Conservation (phyloP, 2,113 vertebrate genomes). For the Corythoichthys haematopterus region DNA sequence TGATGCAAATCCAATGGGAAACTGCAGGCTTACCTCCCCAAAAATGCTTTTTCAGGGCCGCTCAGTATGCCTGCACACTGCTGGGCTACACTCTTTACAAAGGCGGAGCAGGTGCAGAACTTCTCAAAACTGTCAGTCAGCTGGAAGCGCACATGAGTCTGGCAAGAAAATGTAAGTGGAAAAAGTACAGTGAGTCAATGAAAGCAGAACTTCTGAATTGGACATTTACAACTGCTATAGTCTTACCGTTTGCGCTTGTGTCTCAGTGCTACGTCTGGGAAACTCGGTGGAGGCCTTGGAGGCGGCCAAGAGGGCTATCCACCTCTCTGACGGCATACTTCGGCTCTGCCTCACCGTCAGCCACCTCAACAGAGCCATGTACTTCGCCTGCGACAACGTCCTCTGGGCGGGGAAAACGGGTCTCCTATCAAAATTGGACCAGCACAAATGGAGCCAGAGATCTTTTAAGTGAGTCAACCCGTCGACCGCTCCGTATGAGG, state of each 20-base stretch:
- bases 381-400: slow-evolving; percentile 90
- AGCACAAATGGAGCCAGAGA: slow-evolving; percentile 87
- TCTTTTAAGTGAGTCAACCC: slow-evolving; percentile 78
- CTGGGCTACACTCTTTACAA: slow-evolving; percentile 77
- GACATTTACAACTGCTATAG: not conserved
- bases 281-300: slow-evolving; percentile 85
- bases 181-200: not conserved
- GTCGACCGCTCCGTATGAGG: no score
- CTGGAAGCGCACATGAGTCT: slow-evolving; percentile 87
- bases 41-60: slow-evolving; percentile 69
- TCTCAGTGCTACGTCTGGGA: slow-evolving; percentile 85
- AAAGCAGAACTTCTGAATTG: not conserved
- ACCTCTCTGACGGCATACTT: slow-evolving; percentile 85
- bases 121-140: slow-evolving; percentile 70
- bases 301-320: slow-evolving; percentile 82
- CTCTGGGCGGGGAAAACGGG: slow-evolving; percentile 84
- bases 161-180: slow-evolving; percentile 81
- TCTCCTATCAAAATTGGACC: slow-evolving; percentile 74
- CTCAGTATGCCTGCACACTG: slow-evolving; percentile 84
- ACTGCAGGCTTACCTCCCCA: no score
- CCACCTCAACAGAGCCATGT: slow-evolving; percentile 89
- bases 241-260: not conserved
- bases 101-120: slow-evolving; percentile 61
- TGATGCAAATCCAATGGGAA: no score
- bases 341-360: slow-evolving; percentile 86